Conservation (phyloP, 2,888 invertebrate species). For the Eucera pruinosa region DNA sequence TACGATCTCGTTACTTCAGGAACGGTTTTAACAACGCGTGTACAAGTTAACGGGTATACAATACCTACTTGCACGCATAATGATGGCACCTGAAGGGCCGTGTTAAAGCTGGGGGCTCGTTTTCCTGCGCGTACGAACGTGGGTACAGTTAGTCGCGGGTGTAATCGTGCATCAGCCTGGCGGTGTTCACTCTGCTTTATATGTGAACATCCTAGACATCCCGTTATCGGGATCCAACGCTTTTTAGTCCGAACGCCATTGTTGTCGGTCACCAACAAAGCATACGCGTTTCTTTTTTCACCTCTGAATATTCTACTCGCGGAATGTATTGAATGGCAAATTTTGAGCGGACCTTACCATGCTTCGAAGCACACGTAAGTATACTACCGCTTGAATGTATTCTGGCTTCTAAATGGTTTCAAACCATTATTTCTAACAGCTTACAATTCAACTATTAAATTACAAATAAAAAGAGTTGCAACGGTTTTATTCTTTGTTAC, state of each 20-base stretch:
- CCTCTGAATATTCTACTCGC: too few relatives aligned
- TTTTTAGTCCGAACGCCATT: conserved; percentile 25
- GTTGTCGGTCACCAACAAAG: conserved; percentile 17
- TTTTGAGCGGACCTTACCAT: too few relatives aligned
- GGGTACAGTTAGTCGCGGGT: conserved; percentile 67
- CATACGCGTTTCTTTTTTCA: neutral
- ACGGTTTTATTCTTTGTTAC: too few relatives aligned
- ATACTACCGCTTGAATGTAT: too few relatives aligned
- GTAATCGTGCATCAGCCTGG: conserved; percentile 50
- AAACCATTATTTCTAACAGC: too few relatives aligned
- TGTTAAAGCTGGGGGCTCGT: conserved; percentile 39
- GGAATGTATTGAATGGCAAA: too few relatives aligned
- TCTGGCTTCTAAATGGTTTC: too few relatives aligned
- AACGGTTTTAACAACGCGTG: conserved; percentile 39
- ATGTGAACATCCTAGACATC: conserved; percentile 53
- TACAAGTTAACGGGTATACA: conserved; percentile 48
- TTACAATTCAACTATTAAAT: too few relatives aligned
- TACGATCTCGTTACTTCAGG: conserved; percentile 43
- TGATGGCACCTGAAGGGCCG: conserved; percentile 34
- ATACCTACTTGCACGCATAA: conserved; percentile 40
- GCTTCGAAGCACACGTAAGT: too few relatives aligned
- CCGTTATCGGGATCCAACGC: conserved; percentile 54
- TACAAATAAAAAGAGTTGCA: too few relatives aligned
- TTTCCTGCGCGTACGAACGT: conserved; percentile 43
- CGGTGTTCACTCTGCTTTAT: conserved; percentile 61